Evolutionary conservation across 2,888 invertebrate species (phyloP).

Genomic region (Onthophagus sagittarius): DNA sequence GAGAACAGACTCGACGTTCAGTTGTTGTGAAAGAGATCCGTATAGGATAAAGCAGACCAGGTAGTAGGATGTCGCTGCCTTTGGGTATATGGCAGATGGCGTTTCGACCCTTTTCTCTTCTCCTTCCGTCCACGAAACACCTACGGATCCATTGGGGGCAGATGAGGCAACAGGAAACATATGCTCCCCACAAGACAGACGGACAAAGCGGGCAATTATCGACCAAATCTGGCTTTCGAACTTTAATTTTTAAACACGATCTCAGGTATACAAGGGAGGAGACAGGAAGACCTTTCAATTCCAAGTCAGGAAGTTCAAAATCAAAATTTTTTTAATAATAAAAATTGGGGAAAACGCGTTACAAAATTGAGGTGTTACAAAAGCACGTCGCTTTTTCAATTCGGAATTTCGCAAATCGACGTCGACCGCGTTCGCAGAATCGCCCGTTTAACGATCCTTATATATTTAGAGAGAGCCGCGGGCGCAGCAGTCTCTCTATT

Average conservation of each 20-base stretch:
- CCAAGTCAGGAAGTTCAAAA: not conserved
- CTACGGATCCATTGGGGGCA: constrained; percentile 5
- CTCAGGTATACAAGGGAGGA: not conserved
- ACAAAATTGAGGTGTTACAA: not conserved
- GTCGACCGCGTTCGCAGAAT: not conserved
- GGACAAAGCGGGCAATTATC: not conserved
- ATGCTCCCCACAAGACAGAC: not conserved
- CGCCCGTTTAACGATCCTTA: not conserved
- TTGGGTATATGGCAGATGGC: not conserved
- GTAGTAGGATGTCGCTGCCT: not conserved
- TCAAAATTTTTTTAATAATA: not conserved
- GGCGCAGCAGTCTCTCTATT: not conserved
- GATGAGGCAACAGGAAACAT: constrained; percentile 12
- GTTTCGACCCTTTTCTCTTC: not conserved
- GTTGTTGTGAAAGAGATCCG: not conserved
- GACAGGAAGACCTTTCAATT: not conserved
- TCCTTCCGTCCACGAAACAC: constrained; percentile 6
- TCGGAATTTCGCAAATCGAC: not conserved
- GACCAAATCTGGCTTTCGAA: not conserved
- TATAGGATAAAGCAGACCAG: not conserved
- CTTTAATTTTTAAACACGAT: not conserved
- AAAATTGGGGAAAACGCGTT: not conserved
- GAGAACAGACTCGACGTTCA: not conserved
- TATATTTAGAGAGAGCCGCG: not conserved
- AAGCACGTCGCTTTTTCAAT: not conserved